These are phyloP conservation scores for Noctilio leporinus DNA, from an alignment of 2,113 vertebrate genomes.

Conservation along the genomic window DNA sequence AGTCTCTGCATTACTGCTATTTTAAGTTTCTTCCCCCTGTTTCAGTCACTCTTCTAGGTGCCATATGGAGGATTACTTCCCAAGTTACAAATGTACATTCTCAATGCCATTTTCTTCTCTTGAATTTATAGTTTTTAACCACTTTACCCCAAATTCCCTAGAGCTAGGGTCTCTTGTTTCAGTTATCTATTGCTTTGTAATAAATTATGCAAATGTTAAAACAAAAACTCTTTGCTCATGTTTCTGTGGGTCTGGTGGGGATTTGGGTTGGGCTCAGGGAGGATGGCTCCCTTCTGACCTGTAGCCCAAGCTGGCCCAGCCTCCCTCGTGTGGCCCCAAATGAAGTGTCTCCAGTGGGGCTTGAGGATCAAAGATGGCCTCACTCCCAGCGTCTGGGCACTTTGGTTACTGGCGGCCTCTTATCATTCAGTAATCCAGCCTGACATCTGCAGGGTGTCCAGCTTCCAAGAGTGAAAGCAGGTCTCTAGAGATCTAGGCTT, in stretches of 20 bases:
- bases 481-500: not conserved
- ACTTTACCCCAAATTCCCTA: not conserved
- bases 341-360: not conserved
- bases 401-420: not conserved
- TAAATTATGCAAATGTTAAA: not conserved
- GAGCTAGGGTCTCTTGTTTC: not conserved
- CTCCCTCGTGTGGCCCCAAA: no score
- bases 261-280: not conserved
- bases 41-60: not conserved
- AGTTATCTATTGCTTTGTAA: not conserved
- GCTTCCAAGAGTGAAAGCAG: constrained; percentile 21
- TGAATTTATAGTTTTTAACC: not conserved
- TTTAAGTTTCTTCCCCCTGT: not conserved
- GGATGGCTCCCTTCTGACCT: not conserved
- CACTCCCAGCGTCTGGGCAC: not conserved
- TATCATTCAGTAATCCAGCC: not conserved
- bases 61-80: not conserved
- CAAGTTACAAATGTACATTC: not conserved
- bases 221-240: not conserved
- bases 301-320: no score
- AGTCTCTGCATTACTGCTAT: not conserved
- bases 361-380: not conserved
- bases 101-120: not conserved
- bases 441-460: not conserved
- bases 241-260: not conserved